Evolutionary conservation across 1,140 invertebrate genomes (phyloP).

Genomic region (Oryzaephilus surinamensis): DNA sequence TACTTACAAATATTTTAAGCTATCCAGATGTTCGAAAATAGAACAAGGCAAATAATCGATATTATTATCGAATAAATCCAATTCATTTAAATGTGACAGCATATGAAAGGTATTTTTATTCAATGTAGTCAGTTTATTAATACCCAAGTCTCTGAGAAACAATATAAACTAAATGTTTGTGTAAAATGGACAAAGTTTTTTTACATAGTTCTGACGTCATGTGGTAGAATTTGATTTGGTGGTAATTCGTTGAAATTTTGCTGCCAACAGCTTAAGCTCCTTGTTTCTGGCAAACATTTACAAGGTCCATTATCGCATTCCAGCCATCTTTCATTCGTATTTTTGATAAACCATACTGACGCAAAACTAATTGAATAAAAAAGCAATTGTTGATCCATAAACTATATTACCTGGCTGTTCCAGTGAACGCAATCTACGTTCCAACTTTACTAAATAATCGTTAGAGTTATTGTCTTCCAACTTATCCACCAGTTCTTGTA

Average conservation of each 20-base stretch:
- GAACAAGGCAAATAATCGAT: constrained; percentile 64
- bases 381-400: background rate
- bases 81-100: constrained; percentile 52
- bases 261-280: constrained; percentile 62
- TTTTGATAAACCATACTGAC: constrained; percentile 56
- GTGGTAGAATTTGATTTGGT: constrained; percentile 53
- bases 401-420: constrained; percentile 52
- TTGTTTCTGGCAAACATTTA: constrained; percentile 52
- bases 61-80: constrained; percentile 70
- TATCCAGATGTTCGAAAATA: constrained; percentile 61
- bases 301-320: constrained; percentile 59
- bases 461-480: constrained; percentile 21
- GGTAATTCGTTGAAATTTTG: constrained; percentile 51
- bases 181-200: constrained; percentile 11
- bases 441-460: constrained; percentile 38
- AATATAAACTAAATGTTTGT: background rate
- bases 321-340: constrained; percentile 52
- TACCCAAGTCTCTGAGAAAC: constrained; percentile 55
- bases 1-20: constrained; percentile 57
- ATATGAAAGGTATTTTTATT: constrained; percentile 64
- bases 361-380: background rate
- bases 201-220: constrained; percentile 57
- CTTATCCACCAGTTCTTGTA: constrained; percentile 21
- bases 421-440: constrained; percentile 56
- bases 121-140: constrained; percentile 58